Evolutionary conservation across 2,888 invertebrate species (phyloP), one percentile per base, ranked within the genome.

Genomic region (Luperina testacea): DNA sequence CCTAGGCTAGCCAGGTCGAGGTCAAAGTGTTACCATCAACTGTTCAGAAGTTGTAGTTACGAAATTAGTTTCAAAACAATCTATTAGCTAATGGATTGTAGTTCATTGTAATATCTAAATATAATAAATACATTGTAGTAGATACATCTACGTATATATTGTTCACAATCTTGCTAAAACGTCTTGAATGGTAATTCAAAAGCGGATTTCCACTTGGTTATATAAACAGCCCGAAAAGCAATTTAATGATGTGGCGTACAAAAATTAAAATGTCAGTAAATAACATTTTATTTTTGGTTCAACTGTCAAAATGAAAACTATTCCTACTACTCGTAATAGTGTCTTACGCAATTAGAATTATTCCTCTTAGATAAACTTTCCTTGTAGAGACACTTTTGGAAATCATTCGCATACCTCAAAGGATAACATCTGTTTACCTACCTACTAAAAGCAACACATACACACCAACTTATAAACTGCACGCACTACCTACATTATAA

Each of bases 181-280:
- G 63, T 85, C 67, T 75, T 71, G 51, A 75, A 75, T 73, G 11
- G 72, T 24, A 20, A 78, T 48, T 70, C 24, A 42, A 65, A 53
- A 57, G n/a, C 57, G 82, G 74, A 79, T 82, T 68, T 85, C 45
- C 32, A 75, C 74, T 51, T 63, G 61, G 15, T 32, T 82, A 57
- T 38, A 38, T 38, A 38, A 32, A 38, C 38, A 27, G 20, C 13
- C 3, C 11, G 7, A 69, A 72, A 32, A 67, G 6, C 48, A 73
- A 80, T 83, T 80, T 17, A 74, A 78, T 75, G 27, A 65, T 48
- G 38, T 38, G 38, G 4, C 38, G 38, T 4, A 38, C 38, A 38
- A 38, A 38, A 38, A 38, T 38, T 38, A 2, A 38, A 38, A 2
- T 38, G 38, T 38, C 38, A 38, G 4, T 38, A 38, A 38, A 38